These are phyloP conservation scores for Daphoenositta chrysoptera DNA, from an alignment of 2,113 vertebrate species.

Conservation along the genomic window DNA sequence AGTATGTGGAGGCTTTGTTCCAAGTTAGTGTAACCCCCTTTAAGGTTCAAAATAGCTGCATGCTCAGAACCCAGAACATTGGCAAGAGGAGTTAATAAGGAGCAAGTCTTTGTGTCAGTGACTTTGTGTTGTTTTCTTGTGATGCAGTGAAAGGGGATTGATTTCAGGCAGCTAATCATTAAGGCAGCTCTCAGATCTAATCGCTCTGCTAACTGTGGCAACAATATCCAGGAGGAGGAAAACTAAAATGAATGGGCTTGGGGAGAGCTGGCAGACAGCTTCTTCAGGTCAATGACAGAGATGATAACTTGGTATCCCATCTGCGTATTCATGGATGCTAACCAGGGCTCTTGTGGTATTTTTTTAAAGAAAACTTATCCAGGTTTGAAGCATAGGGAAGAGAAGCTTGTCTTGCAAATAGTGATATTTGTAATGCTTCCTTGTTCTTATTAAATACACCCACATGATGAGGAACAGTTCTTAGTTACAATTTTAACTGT, in stretches of 20 bases:
- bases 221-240: neutral
- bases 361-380: neutral
- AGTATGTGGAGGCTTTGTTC: neutral
- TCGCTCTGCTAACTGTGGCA: neutral
- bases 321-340: neutral
- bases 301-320: neutral
- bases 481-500: constrained; percentile 53
- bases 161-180: neutral
- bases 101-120: neutral
- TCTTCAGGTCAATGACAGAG: neutral
- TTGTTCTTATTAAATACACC: constrained; percentile 47
- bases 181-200: neutral
- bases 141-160: neutral
- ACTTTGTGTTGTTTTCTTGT: neutral
- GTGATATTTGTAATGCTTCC: constrained; percentile 23
- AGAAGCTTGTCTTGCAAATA: constrained; percentile 29
- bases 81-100: neutral
- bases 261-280: neutral
- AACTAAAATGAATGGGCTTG: neutral
- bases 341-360: neutral
- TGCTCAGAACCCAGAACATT: neutral
- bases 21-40: neutral
- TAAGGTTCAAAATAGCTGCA: neutral
- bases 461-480: constrained; percentile 35
- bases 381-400: neutral